Conservation (phyloP, 2,113 vertebrate genomes). For the Ophthalmolycus amberensis region DNA sequence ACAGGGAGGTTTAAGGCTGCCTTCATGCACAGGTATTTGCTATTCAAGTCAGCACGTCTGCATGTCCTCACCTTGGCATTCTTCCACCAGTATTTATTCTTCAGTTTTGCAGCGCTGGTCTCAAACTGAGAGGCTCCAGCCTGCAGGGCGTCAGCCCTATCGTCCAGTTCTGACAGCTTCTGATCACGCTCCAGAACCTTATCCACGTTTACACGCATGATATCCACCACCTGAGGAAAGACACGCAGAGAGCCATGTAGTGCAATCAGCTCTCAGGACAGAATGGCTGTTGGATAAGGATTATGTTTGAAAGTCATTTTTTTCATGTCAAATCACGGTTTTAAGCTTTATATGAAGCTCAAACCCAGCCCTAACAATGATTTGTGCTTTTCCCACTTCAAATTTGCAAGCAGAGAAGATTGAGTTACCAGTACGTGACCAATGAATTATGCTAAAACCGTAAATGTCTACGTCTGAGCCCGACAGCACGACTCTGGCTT, state of each 20-base stretch:
- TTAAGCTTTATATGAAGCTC: neutral
- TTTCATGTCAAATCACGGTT: neutral
- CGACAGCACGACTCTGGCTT: constrained; percentile 3
- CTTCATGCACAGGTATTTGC: constrained; percentile 2
- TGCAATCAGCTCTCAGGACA: neutral
- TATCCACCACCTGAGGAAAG: constrained; percentile 90
- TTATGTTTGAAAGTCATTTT: neutral
- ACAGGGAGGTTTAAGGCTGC: neutral
- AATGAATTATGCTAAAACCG: neutral
- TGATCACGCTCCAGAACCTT: constrained; percentile 97
- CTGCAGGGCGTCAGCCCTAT: constrained; percentile 86
- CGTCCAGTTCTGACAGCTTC: constrained; percentile 93
- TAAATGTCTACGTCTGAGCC: neutral
- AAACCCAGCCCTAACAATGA: neutral
- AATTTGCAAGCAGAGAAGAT: neutral
- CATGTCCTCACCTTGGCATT: constrained; percentile 89
- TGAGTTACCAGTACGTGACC: neutral
- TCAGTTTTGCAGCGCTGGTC: constrained; percentile 94
- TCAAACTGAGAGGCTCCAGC: constrained; percentile 96
- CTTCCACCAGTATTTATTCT: constrained; percentile 98
- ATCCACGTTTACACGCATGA: constrained; percentile 99
- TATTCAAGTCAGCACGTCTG: neutral
- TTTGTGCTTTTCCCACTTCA: neutral
- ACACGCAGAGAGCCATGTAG: neutral
- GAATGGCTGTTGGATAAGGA: neutral